Evolutionary conservation across 1,140 invertebrate genomes (phyloP), one percentile per base, ranked within the genome.

Genomic region (Chironomus tepperi): DNA sequence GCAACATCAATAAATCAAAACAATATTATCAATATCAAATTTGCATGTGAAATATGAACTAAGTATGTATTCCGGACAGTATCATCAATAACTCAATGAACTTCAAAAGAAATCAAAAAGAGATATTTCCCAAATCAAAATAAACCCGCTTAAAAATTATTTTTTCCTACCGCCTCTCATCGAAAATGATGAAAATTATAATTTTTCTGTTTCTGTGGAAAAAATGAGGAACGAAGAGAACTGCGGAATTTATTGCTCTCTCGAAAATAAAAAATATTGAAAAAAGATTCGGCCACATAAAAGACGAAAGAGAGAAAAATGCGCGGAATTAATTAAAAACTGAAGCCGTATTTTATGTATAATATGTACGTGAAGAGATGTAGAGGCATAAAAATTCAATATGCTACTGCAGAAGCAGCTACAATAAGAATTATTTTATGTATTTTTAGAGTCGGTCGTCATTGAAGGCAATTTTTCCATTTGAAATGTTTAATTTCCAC

Each of bases 301-400:
- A 57, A 47, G 43, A 57, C 3, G 47, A 57, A 57, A 57, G 15
- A n/a, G 5, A n/a, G 47, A 57, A 57, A 57, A 57, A 57, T 12
- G 47, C 47, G 47, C 47, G 47, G 47, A 57, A 57, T 57, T 57
- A 57, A 57, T 57, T 57, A 57, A 57, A 57, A 57, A 57, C 47
- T 57, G 12, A 15, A n/a, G 47, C 43, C 12, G 47, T 15, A 57
- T 34, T 34, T 34, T 34, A 34, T 34, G 24, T n/a, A 57, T 12
- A 57, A 57, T 57, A 57, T n/a, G n/a, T 57, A 57, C 12, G 12
- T n/a, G 47, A 57, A 15, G 43, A 47, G 43, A 47, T 47, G 43
- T 6, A 47, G 43, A 47, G 15, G 47, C 47, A 57, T 57, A 57
- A 57, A 57, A 57, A 57, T 57, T 57, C 47, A 57, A 57, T 57